Conservation (phyloP, 2,797 vertebrate species). For the Myotis planiceps region DNA sequence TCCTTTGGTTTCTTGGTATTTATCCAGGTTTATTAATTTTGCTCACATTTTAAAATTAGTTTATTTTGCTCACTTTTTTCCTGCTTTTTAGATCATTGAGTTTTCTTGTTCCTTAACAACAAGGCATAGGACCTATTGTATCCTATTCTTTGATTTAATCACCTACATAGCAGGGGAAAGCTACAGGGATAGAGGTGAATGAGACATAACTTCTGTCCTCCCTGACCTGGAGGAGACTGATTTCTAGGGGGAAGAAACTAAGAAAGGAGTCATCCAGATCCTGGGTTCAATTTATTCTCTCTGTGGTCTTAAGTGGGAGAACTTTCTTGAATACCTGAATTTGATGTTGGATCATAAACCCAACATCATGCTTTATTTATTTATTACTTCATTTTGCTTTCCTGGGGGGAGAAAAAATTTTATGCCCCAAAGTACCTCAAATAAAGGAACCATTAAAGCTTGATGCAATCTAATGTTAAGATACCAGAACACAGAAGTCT, state of each 20-base stretch:
- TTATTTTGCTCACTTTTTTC: constrained; percentile 19
- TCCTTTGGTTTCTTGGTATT: background rate
- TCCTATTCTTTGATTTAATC: background rate
- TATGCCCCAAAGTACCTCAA: background rate
- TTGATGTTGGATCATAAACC: background rate
- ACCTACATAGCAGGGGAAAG: background rate
- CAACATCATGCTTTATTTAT: background rate
- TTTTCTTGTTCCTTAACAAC: constrained; percentile 6
- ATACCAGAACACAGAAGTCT: background rate
- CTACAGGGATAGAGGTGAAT: background rate
- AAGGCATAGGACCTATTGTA: background rate
- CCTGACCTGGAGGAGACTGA: background rate
- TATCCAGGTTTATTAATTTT: background rate
- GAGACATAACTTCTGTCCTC: background rate
- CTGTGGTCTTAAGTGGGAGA: background rate
- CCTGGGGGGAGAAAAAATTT: background rate
- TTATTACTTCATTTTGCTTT: background rate
- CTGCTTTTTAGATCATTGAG: background rate
- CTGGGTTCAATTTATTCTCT: background rate
- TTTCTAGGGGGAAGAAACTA: background rate
- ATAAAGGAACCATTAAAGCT: background rate
- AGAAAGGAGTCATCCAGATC: background rate
- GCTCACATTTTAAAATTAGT: constrained; percentile 8
- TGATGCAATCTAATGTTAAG: background rate
- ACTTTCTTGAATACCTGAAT: background rate